Evolutionary conservation across 2,888 invertebrate genomes (phyloP).

Genomic region (Drosophila rellima): DNA sequence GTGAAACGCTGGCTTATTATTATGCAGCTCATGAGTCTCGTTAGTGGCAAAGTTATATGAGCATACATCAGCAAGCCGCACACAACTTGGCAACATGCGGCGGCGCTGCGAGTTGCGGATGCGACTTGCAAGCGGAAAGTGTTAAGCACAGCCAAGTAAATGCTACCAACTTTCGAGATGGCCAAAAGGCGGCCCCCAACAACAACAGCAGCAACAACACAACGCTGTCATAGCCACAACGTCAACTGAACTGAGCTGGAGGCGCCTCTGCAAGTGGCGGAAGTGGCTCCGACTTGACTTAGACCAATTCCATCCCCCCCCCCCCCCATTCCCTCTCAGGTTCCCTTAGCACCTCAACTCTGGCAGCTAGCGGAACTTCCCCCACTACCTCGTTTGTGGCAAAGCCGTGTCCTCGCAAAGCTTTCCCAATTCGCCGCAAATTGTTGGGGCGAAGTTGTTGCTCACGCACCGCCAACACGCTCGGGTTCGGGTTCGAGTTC

Average conservation of each 20-base stretch:
- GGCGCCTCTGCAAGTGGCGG: slow-evolving; percentile 43
- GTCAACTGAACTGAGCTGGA: slow-evolving; percentile 19
- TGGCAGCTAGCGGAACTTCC: not conserved
- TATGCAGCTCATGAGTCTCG: slow-evolving; percentile 80
- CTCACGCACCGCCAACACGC: slow-evolving; percentile 37
- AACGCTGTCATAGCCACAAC: slow-evolving; percentile 33
- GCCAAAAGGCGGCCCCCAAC: slow-evolving; percentile 5
- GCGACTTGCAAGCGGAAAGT: slow-evolving; percentile 70
- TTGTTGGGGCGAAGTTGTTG: slow-evolving; percentile 53
- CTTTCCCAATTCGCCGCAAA: slow-evolving; percentile 68
- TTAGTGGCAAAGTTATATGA: slow-evolving; percentile 80
- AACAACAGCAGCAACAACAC: slow-evolving; percentile 3
- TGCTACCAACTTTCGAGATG: slow-evolving; percentile 67
- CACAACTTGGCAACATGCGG: slow-evolving; percentile 75
- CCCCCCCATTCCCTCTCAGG: too few relatives aligned
- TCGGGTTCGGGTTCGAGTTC: slow-evolving; percentile 27
- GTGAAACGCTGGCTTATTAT: slow-evolving; percentile 59
- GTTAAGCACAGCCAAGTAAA: slow-evolving; percentile 76
- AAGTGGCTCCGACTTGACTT: slow-evolving; percentile 56
- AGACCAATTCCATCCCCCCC: slow-evolving; percentile 9
- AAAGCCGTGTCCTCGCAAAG: slow-evolving; percentile 22
- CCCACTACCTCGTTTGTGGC: not conserved
- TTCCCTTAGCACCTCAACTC: not conserved
- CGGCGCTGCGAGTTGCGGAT: slow-evolving; percentile 14
- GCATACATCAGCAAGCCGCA: slow-evolving; percentile 76